phyloP scores from a whole-genome alignment of 2,113 vertebrate species.

The Seriola rivoliana region DNA sequence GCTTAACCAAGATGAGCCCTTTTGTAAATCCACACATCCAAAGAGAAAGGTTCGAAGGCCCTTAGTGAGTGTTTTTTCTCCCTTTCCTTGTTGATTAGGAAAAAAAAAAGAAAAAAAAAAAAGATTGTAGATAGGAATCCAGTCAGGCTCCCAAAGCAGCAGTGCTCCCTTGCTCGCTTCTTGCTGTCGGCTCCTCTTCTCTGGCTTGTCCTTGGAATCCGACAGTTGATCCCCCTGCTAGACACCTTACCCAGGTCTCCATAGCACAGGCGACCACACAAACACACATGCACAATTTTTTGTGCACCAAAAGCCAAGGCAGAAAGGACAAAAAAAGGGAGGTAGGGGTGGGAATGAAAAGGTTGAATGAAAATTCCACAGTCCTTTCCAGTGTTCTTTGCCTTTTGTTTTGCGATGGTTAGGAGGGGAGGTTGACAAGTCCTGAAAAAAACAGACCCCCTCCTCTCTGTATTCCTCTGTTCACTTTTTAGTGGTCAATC shows the following conservation, averaged over 20 bases:
- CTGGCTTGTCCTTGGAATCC: slow-evolving; percentile 91
- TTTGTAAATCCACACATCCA: slow-evolving; percentile 85
- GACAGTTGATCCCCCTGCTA: slow-evolving; percentile 82
- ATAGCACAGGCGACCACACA: slow-evolving; percentile 74
- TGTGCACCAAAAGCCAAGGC: slow-evolving; percentile 65
- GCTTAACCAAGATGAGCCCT: slow-evolving; percentile 73
- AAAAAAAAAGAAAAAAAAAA: slow-evolving; percentile 34
- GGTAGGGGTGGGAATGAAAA: slow-evolving; percentile 42
- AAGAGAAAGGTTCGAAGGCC: slow-evolving; percentile 76
- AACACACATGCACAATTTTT: slow-evolving; percentile 53
- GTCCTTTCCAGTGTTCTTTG: slow-evolving; percentile 78
- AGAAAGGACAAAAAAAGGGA: slow-evolving; percentile 68
- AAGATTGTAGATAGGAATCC: slow-evolving; percentile 85
- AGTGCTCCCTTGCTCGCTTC: slow-evolving; percentile 82
- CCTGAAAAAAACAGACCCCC: slow-evolving; percentile 40
- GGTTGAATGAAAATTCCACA: slow-evolving; percentile 78
- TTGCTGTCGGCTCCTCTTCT: slow-evolving; percentile 78
- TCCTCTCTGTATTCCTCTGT: slow-evolving; percentile 73
- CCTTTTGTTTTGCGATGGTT: slow-evolving; percentile 64
- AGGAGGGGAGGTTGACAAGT: slow-evolving; percentile 38
- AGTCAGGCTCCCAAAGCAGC: slow-evolving; percentile 83
- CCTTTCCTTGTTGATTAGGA: slow-evolving; percentile 51
- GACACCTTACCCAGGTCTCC: slow-evolving; percentile 82
- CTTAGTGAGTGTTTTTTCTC: slow-evolving; percentile 67
- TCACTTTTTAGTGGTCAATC: slow-evolving; percentile 80